Evolutionary conservation across 2,113 vertebrate genomes (phyloP).

Genomic region (Python bivittatus): DNA sequence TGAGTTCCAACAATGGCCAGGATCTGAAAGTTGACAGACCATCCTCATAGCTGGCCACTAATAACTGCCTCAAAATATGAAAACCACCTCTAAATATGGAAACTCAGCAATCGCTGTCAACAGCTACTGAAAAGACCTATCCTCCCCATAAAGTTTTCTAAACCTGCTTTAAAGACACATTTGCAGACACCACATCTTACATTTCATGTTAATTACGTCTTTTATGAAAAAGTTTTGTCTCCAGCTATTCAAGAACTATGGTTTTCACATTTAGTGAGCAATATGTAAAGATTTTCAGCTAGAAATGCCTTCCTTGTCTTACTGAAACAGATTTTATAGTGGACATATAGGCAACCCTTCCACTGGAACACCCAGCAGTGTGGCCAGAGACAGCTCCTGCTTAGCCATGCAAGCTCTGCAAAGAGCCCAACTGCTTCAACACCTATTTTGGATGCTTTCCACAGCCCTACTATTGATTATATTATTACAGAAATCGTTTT

Average conservation of each 20-base stretch:
- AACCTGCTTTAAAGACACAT: background rate
- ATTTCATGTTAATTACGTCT: background rate
- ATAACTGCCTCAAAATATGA: background rate
- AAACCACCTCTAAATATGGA: background rate
- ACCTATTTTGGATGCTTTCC: background rate
- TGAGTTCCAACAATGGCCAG: background rate
- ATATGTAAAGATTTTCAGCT: background rate
- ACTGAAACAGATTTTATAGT: background rate
- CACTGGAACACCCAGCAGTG: background rate
- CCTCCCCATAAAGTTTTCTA: background rate
- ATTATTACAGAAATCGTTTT: background rate
- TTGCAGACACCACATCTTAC: background rate
- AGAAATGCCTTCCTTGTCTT: background rate
- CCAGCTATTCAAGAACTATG: background rate
- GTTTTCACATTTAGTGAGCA: background rate
- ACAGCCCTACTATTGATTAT: background rate
- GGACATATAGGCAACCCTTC: background rate
- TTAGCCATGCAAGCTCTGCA: background rate
- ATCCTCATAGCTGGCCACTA: background rate
- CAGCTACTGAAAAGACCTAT: background rate
- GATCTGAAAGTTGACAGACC: background rate
- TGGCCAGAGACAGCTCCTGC: background rate
- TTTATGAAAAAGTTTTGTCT: background rate
- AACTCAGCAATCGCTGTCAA: background rate
- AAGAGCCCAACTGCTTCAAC: background rate